Percentiles rank a stretch among this genome's conserved stretches.
Conservation (phyloP, 30 jellyfish, hydroid and myxozoan species). For the Phacellophora camtschatica region DNA sequence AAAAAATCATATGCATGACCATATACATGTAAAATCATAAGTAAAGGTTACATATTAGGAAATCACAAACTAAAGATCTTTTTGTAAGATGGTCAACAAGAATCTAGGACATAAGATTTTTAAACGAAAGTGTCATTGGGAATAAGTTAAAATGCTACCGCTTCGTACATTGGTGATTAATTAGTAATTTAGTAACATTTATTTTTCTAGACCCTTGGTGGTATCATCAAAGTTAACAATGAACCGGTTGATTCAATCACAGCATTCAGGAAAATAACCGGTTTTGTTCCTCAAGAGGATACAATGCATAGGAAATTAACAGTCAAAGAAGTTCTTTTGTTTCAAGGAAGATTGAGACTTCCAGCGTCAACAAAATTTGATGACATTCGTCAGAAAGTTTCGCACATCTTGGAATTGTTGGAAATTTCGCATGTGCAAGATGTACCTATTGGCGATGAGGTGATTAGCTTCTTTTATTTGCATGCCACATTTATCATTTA, state of each 20-base stretch:
- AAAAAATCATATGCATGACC: too few relatives aligned
- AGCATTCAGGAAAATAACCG: constrained; percentile 51
- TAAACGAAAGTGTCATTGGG: too few relatives aligned
- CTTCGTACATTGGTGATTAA: too few relatives aligned
- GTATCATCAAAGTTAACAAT: constrained; percentile 37
- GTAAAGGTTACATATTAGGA: too few relatives aligned
- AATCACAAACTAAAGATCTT: too few relatives aligned
- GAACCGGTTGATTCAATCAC: constrained; percentile 32
- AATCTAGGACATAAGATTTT: too few relatives aligned
- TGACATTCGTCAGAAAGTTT: constrained; percentile 12
- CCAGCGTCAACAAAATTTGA: constrained; percentile 40
- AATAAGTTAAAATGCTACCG: too few relatives aligned
- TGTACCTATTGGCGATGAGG: constrained; percentile 63
- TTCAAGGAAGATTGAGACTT: constrained; percentile 64
- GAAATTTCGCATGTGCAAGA: constrained; percentile 51
- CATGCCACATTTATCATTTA: too few relatives aligned
- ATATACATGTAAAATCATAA: too few relatives aligned
- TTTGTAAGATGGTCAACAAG: too few relatives aligned
- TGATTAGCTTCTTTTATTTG: too few relatives aligned
- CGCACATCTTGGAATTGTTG: constrained; percentile 25
- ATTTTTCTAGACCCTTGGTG: constrained; percentile 24
- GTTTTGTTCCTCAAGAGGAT: constrained; percentile 79
- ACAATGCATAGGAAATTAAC: constrained; percentile 63
- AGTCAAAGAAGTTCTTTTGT: constrained; percentile 56
- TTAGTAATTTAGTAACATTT: not conserved